Evolutionary conservation across 1,140 invertebrate genomes (phyloP).

Genomic region (Drosophila asahinai): DNA sequence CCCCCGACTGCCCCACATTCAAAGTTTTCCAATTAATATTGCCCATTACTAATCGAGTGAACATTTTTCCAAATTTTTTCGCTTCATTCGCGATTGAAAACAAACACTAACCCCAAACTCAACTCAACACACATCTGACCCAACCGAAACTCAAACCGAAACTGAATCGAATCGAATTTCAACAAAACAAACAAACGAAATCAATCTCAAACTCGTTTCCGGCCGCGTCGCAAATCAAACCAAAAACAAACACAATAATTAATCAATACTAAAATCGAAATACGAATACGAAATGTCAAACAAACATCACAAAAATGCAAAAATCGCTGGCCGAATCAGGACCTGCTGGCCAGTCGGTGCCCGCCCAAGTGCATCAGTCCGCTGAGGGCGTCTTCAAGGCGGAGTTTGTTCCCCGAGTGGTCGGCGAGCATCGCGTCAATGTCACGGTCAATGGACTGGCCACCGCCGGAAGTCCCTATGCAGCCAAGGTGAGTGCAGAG

Average conservation of each 20-base stretch:
- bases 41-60: constrained; percentile 61
- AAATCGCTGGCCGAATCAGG: constrained; percentile 85
- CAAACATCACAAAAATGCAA: constrained; percentile 39
- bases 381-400: constrained; percentile 92
- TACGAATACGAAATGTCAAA: constrained; percentile 46
- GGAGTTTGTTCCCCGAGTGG: constrained; percentile 93
- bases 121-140: constrained; percentile 43
- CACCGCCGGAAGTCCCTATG: constrained; percentile 95
- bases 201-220: constrained; percentile 72
- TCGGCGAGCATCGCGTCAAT: constrained; percentile 96
- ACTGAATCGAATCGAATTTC: constrained; percentile 61
- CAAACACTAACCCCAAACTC: constrained; percentile 57
- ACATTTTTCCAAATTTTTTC: constrained; percentile 77
- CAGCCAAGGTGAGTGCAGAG: constrained; percentile 89
- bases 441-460: constrained; percentile 92
- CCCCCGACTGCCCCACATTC: constrained; percentile 20
- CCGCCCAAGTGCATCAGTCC: constrained; percentile 92
- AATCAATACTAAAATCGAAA: constrained; percentile 58
- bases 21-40: constrained; percentile 36
- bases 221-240: constrained; percentile 60
- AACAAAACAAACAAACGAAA: constrained; percentile 64
- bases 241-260: constrained; percentile 56
- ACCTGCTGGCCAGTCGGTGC: constrained; percentile 94
- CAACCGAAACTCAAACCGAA: constrained; percentile 20
- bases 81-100: constrained; percentile 52